Evolutionary conservation across 2,797 vertebrate species (phyloP).

Genomic region (Cryptoblepharus egeriae): DNA sequence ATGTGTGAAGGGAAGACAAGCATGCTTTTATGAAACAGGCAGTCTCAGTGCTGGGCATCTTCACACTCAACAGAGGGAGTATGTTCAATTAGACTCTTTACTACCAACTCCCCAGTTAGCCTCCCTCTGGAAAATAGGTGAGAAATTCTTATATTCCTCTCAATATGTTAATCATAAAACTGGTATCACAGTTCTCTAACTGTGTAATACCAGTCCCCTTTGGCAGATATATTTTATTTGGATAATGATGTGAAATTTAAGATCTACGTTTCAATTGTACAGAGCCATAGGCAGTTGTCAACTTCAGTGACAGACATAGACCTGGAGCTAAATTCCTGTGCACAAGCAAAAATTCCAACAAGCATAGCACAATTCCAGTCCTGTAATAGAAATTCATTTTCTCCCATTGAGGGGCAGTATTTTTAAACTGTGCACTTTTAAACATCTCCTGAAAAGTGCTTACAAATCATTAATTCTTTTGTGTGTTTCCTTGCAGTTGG

Average conservation of each 20-base stretch:
- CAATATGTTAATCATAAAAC: constrained; percentile 94
- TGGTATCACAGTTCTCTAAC: constrained; percentile 86
- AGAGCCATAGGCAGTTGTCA: constrained; percentile 94
- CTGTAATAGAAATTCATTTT: constrained; percentile 82
- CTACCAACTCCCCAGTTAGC: constrained; percentile 72
- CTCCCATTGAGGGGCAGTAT: constrained; percentile 75
- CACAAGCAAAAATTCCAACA: constrained; percentile 86
- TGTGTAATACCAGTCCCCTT: constrained; percentile 87
- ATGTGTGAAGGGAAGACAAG: constrained; percentile 50
- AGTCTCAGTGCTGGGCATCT: constrained; percentile 55
- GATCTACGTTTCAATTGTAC: constrained; percentile 93
- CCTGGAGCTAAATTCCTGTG: constrained; percentile 84
- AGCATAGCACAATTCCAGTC: constrained; percentile 76
- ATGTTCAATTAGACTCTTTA: constrained; percentile 80
- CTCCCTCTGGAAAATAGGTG: constrained; percentile 80
- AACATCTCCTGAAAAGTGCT: constrained; percentile 59
- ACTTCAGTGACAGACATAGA: constrained; percentile 88
- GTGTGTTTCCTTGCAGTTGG: constrained; percentile 63
- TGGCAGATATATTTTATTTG: constrained; percentile 90
- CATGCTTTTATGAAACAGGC: constrained; percentile 44
- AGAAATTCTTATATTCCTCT: constrained; percentile 88
- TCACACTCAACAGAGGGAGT: constrained; percentile 58
- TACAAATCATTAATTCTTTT: constrained; percentile 70
- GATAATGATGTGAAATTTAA: constrained; percentile 99
- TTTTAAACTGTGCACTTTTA: constrained; percentile 73